A percentile compares a stretch with the other conserved stretches of the same genome.
phyloP scores from a whole-genome alignment of 2,888 invertebrate genomes.

The Drosophila colorata region DNA sequence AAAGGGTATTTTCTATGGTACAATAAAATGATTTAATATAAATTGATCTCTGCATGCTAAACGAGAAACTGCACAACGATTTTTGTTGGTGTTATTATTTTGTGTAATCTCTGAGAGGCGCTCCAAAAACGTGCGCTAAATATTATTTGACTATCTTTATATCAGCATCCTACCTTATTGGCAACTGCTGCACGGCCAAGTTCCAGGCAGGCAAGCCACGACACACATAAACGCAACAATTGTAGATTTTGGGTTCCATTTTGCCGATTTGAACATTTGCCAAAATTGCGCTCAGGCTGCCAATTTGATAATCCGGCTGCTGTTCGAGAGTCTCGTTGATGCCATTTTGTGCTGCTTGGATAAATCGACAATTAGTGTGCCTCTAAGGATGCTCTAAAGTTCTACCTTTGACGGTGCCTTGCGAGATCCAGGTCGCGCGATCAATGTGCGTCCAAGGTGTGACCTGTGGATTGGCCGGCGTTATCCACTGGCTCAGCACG shows the following conservation, averaged over 20 bases:
- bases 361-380: background rate
- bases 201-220: constrained; percentile 82
- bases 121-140: background rate
- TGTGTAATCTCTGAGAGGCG: background rate
- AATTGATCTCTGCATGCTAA: background rate
- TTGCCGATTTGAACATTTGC: constrained; percentile 73
- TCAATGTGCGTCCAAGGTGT: constrained; percentile 86
- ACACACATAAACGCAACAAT: constrained; percentile 78
- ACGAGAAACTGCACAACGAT: too few relatives aligned
- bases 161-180: constrained; percentile 2
- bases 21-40: background rate
- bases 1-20: too few relatives aligned
- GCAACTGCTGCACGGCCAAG: constrained; percentile 68
- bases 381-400: background rate
- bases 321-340: constrained; percentile 23
- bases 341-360: constrained; percentile 16
- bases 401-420: constrained; percentile 77
- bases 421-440: constrained; percentile 84
- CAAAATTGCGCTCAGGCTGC: constrained; percentile 74
- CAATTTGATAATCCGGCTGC: constrained; percentile 63
- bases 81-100: background rate
- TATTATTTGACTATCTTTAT: background rate
- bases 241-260: constrained; percentile 72
- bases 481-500: constrained; percentile 86
- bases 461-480: constrained; percentile 74